Conservation (phyloP, 2,888 invertebrate genomes). For the Dioctria rufipes region DNA sequence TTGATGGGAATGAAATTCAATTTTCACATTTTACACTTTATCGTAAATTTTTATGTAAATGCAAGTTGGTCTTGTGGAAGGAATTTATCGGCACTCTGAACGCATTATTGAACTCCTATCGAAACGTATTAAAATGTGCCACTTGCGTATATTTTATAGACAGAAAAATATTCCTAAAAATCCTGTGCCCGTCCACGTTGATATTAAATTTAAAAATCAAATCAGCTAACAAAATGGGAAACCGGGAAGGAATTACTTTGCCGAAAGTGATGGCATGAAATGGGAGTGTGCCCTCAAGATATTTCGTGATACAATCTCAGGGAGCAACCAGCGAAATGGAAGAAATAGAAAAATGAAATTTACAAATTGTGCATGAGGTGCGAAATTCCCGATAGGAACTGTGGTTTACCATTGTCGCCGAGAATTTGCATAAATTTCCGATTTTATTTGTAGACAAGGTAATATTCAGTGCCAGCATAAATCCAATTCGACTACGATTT, state of each 20-base stretch:
- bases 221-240: constrained; percentile 29
- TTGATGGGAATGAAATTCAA: too few relatives aligned
- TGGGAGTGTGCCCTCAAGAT: constrained; percentile 27
- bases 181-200: too few relatives aligned
- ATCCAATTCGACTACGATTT: constrained; percentile 33
- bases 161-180: too few relatives aligned
- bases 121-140: too few relatives aligned
- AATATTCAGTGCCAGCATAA: constrained; percentile 33
- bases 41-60: too few relatives aligned
- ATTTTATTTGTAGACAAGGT: constrained; percentile 42
- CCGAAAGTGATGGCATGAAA: background rate
- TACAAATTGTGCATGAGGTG: constrained; percentile 40
- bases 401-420: constrained; percentile 18
- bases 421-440: constrained; percentile 32
- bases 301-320: background rate
- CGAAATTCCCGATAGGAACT: constrained; percentile 26
- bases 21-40: too few relatives aligned
- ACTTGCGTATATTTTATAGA: too few relatives aligned
- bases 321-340: constrained; percentile 21
- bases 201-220: constrained; percentile 42
- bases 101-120: too few relatives aligned
- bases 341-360: constrained; percentile 35
- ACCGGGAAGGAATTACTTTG: constrained; percentile 23
- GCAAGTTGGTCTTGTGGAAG: too few relatives aligned
- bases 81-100: too few relatives aligned